These are phyloP conservation scores for Rhinoraja longicauda DNA, from an alignment of 2,797 vertebrate species.

Conservation along the genomic window DNA sequence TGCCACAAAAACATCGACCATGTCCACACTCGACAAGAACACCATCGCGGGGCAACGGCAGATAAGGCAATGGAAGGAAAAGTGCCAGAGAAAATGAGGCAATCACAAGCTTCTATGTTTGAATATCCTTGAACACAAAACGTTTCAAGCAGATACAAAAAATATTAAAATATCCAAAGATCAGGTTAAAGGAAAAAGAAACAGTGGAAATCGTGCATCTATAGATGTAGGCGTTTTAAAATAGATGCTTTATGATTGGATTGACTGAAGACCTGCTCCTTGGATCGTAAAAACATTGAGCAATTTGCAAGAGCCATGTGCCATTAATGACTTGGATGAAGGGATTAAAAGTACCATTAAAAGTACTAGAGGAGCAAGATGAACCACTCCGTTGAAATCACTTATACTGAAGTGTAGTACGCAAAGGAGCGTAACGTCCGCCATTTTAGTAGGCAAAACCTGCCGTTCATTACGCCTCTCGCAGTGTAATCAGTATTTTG, in stretches of 20 bases:
- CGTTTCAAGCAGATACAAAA: neutral
- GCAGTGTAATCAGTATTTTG: too few species aligned
- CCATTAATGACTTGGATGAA: too few species aligned
- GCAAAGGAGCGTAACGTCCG: too few species aligned
- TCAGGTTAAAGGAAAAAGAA: neutral
- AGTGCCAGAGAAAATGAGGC: neutral
- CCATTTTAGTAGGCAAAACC: too few species aligned
- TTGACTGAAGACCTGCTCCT: constrained; percentile 2
- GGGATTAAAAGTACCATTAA: too few species aligned
- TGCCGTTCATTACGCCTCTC: too few species aligned
- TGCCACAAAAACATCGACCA: neutral
- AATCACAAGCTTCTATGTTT: neutral
- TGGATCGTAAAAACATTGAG: constrained; percentile 43
- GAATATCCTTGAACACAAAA: neutral
- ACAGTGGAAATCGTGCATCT: neutral
- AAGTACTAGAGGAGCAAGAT: too few species aligned
- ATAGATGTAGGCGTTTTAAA: neutral
- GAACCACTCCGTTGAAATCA: too few species aligned
- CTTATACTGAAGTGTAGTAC: too few species aligned
- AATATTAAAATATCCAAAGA: neutral
- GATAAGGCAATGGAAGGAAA: neutral
- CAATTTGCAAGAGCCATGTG: constrained; percentile 48
- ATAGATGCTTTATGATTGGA: neutral
- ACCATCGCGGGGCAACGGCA: neutral
- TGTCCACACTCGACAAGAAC: neutral